phyloP scores from a whole-genome alignment of 2,113 vertebrate species.

The Nyctibius bracteatus region DNA sequence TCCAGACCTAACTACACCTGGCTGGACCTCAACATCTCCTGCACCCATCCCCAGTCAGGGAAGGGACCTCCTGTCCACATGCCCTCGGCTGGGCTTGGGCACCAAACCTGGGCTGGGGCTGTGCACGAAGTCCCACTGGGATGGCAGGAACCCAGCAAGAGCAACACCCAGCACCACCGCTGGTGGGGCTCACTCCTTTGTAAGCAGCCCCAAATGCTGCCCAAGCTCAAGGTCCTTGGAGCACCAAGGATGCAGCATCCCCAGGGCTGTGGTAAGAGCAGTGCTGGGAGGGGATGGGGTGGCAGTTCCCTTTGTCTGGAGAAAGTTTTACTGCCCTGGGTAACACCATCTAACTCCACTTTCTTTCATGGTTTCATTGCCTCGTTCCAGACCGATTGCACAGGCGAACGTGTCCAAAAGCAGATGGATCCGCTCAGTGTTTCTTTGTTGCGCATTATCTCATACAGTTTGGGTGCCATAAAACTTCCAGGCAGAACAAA shows the following conservation, averaged over 20 bases:
- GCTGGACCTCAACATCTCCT: not conserved
- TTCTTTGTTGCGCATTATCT: slow-evolving; percentile 58
- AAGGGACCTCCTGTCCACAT: not conserved
- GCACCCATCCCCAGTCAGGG: not conserved
- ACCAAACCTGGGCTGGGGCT: not conserved
- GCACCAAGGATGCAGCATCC: not conserved
- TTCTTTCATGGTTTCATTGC: not conserved
- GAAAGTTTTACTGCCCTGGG: not conserved
- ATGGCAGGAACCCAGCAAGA: not conserved
- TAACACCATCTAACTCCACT: not conserved
- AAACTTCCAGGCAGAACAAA: slow-evolving; percentile 66
- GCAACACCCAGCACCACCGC: not conserved
- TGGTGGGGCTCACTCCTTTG: not conserved
- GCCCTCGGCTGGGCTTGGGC: not conserved
- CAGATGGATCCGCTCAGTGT: slow-evolving; percentile 51
- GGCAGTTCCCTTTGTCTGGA: not conserved
- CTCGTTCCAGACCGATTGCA: slow-evolving; percentile 20
- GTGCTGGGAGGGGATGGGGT: not conserved
- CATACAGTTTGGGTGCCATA: slow-evolving; percentile 64
- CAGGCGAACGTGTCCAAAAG: slow-evolving; percentile 34
- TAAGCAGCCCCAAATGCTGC: not conserved
- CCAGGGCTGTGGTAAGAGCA: not conserved
- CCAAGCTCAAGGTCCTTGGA: rapidly evolving
- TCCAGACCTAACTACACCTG: not conserved
- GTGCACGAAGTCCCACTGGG: rapidly evolving